phyloP scores from a whole-genome alignment of 2,888 invertebrate genomes.

The Galeruca laticollis region DNA sequence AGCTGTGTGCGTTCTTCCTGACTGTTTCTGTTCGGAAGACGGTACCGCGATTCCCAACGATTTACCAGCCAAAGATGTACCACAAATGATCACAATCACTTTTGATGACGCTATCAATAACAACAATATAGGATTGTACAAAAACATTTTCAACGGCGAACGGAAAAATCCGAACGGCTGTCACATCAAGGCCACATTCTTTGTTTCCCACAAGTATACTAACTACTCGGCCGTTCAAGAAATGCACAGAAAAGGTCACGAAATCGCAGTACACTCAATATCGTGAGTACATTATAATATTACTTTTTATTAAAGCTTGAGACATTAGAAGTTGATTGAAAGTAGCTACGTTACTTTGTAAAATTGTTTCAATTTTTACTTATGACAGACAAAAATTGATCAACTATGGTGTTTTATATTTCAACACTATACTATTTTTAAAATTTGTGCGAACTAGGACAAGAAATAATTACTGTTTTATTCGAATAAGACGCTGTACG shows the following conservation, averaged over 20 bases:
- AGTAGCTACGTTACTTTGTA: background rate
- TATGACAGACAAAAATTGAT: background rate
- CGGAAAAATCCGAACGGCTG: constrained; percentile 94
- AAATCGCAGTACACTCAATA: constrained; percentile 94
- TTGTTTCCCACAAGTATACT: constrained; percentile 92
- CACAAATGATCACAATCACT: constrained; percentile 94
- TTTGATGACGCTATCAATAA: constrained; percentile 96
- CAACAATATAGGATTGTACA: constrained; percentile 93
- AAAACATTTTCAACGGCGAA: constrained; percentile 90
- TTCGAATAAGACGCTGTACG: too few species aligned
- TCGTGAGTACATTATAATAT: constrained; percentile 75
- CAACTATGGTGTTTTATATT: too few species aligned
- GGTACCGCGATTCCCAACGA: constrained; percentile 90
- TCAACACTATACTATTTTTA: background rate
- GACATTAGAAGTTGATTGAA: background rate
- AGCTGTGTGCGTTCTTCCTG: constrained; percentile 86
- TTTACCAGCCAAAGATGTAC: constrained; percentile 85
- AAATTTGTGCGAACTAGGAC: too few species aligned
- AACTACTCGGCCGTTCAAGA: constrained; percentile 95
- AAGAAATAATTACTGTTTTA: too few species aligned
- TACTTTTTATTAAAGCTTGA: background rate
- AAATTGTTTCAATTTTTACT: background rate
- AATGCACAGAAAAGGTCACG: constrained; percentile 91
- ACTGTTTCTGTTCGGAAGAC: constrained; percentile 95
- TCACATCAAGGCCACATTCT: constrained; percentile 92